phyloP scores from a whole-genome alignment of 53 echinoderm and acorn worm genomes.

The Echinometra lucunter region DNA sequence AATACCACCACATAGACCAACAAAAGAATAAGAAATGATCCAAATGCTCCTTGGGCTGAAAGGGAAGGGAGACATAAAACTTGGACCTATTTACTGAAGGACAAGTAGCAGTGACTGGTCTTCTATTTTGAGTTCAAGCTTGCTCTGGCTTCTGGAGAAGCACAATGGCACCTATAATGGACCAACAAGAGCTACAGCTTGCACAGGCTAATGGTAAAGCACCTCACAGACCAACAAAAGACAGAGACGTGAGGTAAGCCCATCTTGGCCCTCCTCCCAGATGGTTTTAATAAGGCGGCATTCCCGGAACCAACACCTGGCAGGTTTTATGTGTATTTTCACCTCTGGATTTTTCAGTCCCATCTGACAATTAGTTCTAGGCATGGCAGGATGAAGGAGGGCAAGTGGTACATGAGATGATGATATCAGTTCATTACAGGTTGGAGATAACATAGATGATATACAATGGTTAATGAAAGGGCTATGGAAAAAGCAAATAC shows the following conservation, averaged over 20 bases:
- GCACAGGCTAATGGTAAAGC: not conserved
- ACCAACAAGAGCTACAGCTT: not conserved
- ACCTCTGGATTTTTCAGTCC: not conserved
- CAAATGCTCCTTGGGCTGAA: not conserved
- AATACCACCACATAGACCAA: not conserved
- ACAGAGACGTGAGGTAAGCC: not conserved
- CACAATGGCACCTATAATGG: too few species aligned
- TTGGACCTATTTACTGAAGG: too few species aligned
- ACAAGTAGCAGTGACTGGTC: too few species aligned
- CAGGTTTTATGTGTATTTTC: conserved; percentile 10
- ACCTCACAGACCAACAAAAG: not conserved
- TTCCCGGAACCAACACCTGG: not conserved
- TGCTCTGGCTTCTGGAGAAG: too few species aligned
- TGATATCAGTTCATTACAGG: not conserved
- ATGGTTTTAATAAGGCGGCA: not conserved
- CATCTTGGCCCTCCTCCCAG: not conserved
- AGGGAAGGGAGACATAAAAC: too few species aligned
- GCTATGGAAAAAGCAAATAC: not conserved
- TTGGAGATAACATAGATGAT: not conserved
- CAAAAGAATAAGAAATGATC: not conserved
- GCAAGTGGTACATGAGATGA: not conserved
- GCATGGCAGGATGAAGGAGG: not conserved
- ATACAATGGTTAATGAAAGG: not conserved
- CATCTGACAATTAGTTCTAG: conserved; percentile 19
- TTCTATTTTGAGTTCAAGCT: too few species aligned